Conservation (phyloP, 1,140 invertebrate genomes). For the Vollenhovia emeryi region DNA sequence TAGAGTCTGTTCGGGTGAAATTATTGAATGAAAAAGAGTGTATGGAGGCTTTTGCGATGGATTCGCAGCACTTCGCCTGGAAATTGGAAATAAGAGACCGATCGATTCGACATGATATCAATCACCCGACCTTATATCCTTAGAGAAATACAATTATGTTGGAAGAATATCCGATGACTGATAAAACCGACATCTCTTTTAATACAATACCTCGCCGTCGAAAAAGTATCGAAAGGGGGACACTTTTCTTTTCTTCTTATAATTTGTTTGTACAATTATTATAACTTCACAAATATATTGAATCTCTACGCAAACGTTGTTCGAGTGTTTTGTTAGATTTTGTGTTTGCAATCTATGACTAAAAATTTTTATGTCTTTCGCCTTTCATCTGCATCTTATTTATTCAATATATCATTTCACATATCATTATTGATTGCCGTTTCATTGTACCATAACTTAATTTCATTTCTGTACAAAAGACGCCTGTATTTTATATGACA, state of each 20-base stretch:
- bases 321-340: neutral
- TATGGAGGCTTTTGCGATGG: neutral
- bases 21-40: neutral
- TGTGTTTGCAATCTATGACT: neutral
- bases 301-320: neutral
- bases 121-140: neutral
- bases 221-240: neutral
- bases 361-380: neutral
- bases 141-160: slow-evolving; percentile 9
- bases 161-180: neutral
- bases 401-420: neutral
- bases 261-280: neutral
- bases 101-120: slow-evolving; percentile 27
- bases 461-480: neutral
- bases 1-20: neutral
- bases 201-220: neutral
- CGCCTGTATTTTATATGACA: neutral
- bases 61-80: slow-evolving; percentile 1
- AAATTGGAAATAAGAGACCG: slow-evolving; percentile 6
- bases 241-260: neutral
- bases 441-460: neutral
- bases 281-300: neutral
- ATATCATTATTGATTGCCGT: neutral
- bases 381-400: neutral
- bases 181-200: neutral